Base-by-base conservation (phyloP, 2,888 invertebrate species). In the Silvanus unidentatus region DNA sequence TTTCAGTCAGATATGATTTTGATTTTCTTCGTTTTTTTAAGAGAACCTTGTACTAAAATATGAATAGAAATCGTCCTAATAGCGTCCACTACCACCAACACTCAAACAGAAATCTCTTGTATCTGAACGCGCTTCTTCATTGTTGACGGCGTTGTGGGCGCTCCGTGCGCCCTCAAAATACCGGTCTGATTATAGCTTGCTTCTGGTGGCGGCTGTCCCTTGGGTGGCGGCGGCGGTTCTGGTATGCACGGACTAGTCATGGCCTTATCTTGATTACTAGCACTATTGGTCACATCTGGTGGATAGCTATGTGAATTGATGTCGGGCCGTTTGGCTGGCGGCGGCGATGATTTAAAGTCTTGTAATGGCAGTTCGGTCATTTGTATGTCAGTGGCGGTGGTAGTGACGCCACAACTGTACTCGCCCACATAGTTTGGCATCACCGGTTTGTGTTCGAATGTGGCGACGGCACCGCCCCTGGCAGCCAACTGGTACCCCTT, bases 101-200 rank as follows among this genome's bases (percentile, higher is more conserved):
- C 75, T 84, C 80, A 91, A 75, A 91, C 91, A 49, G 90, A 90
- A 75, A 92, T 92, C 73, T 92, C 91, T 73, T 90, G 90, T 70
- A 92, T 92, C 75, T 91, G 91, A 62, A 92, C 91, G 71, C 91
- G 81, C 73, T 91, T 91, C 73, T 91, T 91, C 76, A 84, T 82
- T 52, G 85, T 83, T 45, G 86, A 83, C 6, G 86, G 85, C 1
- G 86, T 84, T 35, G 79, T 81, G 3, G 84, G 82, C 10, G 74
- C 71, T 37, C 76, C 72, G 44, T 77, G 74, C 54, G 82, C 77
- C 48, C 84, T 69, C 32, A 84, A 68, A 39, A 84, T 84, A 2
- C 84, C 82, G 2, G 76, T 72, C 53, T 77, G 75, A 57, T 75
- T 61, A 51, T 71, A 54, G 42, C 39, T 28, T 12, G 46, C 53